These are phyloP conservation scores for Drosophila falleni DNA, from an alignment of 2,888 invertebrate species.

Conservation along the genomic window DNA sequence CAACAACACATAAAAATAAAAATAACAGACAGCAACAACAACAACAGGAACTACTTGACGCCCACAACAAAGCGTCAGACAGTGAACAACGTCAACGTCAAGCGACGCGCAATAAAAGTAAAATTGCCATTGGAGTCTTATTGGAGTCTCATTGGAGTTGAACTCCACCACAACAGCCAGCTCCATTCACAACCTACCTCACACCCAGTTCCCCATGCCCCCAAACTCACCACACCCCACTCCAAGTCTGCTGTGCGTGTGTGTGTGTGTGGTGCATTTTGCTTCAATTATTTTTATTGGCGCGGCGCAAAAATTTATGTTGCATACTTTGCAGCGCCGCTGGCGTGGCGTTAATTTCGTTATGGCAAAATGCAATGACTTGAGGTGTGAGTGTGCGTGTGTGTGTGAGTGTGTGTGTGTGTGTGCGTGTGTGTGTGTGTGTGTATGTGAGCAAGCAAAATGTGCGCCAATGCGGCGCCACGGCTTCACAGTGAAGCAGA, in stretches of 20 bases:
- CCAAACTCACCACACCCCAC: conserved; percentile 1
- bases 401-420: conserved; percentile 21
- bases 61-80: conserved; percentile 65
- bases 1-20: conserved; percentile 14
- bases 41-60: conserved; percentile 9
- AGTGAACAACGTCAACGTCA: conserved; percentile 64
- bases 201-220: background rate
- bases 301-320: conserved; percentile 72
- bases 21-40: conserved; percentile 10
- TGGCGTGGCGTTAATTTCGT: conserved; percentile 73
- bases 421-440: background rate
- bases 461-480: conserved; percentile 58
- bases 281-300: conserved; percentile 78
- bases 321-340: conserved; percentile 73
- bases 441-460: conserved; percentile 15
- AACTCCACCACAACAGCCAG: conserved; percentile 24
- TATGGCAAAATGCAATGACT: conserved; percentile 73
- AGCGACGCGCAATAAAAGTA: conserved; percentile 66
- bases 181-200: background rate
- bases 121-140: conserved; percentile 69
- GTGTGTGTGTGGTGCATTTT: conserved; percentile 49
- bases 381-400: conserved; percentile 43
- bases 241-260: conserved; percentile 3
- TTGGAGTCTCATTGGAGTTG: conserved; percentile 53
- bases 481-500: conserved; percentile 60